Percentiles rank a stretch among this genome's conserved stretches.
phyloP scores from a whole-genome alignment of 2,888 invertebrate species.

The Odontocolon sp. region DNA sequence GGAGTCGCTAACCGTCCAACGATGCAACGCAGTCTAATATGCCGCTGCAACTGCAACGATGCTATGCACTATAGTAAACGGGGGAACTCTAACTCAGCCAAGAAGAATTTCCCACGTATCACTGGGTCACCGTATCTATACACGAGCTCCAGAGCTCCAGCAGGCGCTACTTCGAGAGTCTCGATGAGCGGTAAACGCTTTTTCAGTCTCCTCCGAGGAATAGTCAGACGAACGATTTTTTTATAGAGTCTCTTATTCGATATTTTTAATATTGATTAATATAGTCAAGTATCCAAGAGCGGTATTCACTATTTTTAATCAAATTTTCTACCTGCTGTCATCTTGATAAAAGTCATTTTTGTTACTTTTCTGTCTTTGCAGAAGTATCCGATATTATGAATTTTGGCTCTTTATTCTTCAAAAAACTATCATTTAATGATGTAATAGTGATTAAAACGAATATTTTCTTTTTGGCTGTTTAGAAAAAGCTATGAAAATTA shows the following conservation, averaged over 20 bases:
- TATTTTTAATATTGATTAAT: no score
- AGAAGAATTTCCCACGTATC: constrained; percentile 64
- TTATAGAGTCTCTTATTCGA: background rate
- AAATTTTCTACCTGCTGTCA: no score
- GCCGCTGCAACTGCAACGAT: background rate
- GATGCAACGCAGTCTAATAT: constrained; percentile 31
- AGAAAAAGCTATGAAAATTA: background rate
- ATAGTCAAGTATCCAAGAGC: no score
- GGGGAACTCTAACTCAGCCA: constrained; percentile 32
- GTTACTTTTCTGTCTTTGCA: no score
- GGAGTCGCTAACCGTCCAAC: constrained; percentile 39
- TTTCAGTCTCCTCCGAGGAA: constrained; percentile 20
- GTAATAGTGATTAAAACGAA: background rate
- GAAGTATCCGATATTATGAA: no score
- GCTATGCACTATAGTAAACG: background rate
- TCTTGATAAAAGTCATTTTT: no score
- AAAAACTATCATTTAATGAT: no score
- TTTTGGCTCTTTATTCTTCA: no score
- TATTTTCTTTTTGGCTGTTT: background rate
- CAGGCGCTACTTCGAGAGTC: background rate
- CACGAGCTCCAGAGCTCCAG: constrained; percentile 1
- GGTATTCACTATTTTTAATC: no score
- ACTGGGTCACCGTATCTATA: constrained; percentile 59
- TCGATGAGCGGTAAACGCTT: constrained; percentile 59
- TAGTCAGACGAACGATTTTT: constrained; percentile 5